Evolutionary conservation across 2,888 invertebrate genomes (phyloP).

Genomic region (Caenorhabditis sp.): DNA sequence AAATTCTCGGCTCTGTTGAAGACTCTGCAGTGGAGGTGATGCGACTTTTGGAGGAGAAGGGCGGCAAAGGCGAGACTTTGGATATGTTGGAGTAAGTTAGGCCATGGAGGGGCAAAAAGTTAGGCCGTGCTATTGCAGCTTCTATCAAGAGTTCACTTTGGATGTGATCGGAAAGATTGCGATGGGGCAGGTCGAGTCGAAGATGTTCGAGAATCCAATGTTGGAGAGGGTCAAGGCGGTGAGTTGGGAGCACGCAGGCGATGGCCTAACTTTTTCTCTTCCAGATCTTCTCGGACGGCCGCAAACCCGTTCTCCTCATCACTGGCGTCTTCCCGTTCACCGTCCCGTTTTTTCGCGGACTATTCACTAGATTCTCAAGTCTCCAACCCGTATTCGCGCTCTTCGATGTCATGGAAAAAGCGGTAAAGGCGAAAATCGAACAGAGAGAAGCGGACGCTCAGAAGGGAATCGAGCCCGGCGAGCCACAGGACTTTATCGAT

Average conservation of each 20-base stretch:
- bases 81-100: constrained; percentile 80
- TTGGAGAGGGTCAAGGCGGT: constrained; percentile 17
- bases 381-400: too few relatives aligned
- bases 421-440: too few relatives aligned
- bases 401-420: too few relatives aligned
- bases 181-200: constrained; percentile 76
- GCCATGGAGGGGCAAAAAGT: too few relatives aligned
- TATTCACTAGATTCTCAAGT: too few relatives aligned
- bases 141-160: constrained; percentile 81
- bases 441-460: constrained; percentile 25
- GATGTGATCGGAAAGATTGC: constrained; percentile 82
- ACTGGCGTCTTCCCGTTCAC: constrained; percentile 25
- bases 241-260: not conserved
- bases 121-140: constrained; percentile 39
- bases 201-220: constrained; percentile 59
- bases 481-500: constrained; percentile 72
- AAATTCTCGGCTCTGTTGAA: constrained; percentile 79
- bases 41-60: constrained; percentile 78
- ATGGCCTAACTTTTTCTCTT: not conserved
- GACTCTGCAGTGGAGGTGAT: constrained; percentile 80
- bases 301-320: constrained; percentile 10
- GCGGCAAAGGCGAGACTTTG: constrained; percentile 73
- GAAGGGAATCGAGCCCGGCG: constrained; percentile 54
- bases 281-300: constrained; percentile 28
- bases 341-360: constrained; percentile 8